Percentiles rank a stretch among this genome's conserved stretches.
Evolutionary conservation across 1,140 invertebrate genomes (phyloP).

Genomic region (Drosophila quadrilineata): DNA sequence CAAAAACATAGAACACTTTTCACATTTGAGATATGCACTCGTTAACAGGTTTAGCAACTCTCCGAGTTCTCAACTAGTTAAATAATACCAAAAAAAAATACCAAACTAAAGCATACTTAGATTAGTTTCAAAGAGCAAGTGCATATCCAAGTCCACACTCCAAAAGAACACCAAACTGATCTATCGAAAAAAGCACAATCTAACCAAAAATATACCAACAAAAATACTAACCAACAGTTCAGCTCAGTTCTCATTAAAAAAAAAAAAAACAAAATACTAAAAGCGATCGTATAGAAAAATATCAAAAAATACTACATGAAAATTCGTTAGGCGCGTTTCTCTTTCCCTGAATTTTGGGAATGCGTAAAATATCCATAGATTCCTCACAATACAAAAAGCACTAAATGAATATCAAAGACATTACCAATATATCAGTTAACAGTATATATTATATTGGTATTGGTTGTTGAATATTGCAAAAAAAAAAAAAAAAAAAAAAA

Average conservation of each 20-base stretch:
- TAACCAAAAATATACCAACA: too few species aligned
- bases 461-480: slow-evolving; percentile 76
- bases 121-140: too few species aligned
- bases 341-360: slow-evolving; percentile 1
- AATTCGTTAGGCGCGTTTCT: slow-evolving; percentile 39
- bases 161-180: slow-evolving; percentile 33
- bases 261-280: slow-evolving; percentile 15
- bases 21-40: slow-evolving; percentile 45
- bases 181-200: neutral
- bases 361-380: slow-evolving; percentile 65
- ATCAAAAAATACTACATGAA: neutral
- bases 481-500: slow-evolving; percentile 12
- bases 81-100: slow-evolving; percentile 28
- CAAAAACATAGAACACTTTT: slow-evolving; percentile 16
- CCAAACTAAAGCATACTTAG: too few species aligned
- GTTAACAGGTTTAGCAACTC: slow-evolving; percentile 38
- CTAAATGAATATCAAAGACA: slow-evolving; percentile 79
- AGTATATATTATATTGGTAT: slow-evolving; percentile 62
- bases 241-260: too few species aligned
- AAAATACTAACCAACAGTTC: neutral
- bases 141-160: too few species aligned
- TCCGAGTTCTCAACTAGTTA: too few species aligned
- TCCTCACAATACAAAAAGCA: slow-evolving; percentile 81
- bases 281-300: slow-evolving; percentile 47
- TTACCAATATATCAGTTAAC: slow-evolving; percentile 59